Evolutionary conservation across 2,888 invertebrate species (phyloP), one percentile per base, ranked within the genome.

Genomic region (Cerceris ruficornis): DNA sequence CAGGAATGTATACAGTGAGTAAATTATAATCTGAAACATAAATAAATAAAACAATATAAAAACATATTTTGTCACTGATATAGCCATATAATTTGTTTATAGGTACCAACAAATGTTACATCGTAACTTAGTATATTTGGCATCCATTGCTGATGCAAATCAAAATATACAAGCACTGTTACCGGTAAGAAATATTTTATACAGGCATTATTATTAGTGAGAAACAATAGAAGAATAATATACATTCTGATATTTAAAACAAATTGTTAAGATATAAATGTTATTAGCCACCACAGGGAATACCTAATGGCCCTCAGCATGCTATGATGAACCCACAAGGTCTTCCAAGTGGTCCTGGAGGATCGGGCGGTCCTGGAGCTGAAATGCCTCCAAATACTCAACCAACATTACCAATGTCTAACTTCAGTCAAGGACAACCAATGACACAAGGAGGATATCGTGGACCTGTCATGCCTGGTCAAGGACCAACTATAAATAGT

Each of bases 91-190:
- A 28, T 28, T 28, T 28, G 28, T 28, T 73, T 77, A 60, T 78
- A 95, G 95, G 81, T 95, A 98, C 92, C 98, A 99, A 92, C 97
- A 98, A 93, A 95, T 97, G 80, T 93, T 99, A 81, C 99, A 99
- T 91, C 94, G 98, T 83, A 99, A 99, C 93, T 94, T 99, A 78
- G 97, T 99, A 0, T 99, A 98, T 92, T 94, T 99, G 86, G 98
- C 99, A 8, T 98, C 98, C 41, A 95, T 99, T 76, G 99, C 99
- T n/a, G 99, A 99, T 93, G 96, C 98, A 15, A 97, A 97, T 91
- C 98, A 98, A 93, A 98, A 98, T 93, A 96, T 98, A 82, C 96
- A 97, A 91, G 95, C 96, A 72, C 94, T 98, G 87, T 93, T 98
- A 89, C 98, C 98, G 89, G 98, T 98, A 94, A 95, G 88, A 14